These are phyloP conservation scores for Volucella inflata DNA, from an alignment of 2,888 invertebrate genomes.

Conservation along the genomic window DNA sequence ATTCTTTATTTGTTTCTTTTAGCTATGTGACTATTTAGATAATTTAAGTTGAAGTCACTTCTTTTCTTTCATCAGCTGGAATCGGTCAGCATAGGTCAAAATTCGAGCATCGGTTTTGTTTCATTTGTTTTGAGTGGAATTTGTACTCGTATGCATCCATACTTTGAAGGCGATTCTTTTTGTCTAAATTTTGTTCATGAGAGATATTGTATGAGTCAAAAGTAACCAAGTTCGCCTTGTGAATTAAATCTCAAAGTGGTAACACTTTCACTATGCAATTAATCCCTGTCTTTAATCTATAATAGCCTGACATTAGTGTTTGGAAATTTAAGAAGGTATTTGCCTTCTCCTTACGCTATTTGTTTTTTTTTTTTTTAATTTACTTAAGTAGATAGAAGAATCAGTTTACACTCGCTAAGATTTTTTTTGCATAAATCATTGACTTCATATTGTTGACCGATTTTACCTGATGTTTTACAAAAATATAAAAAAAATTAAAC, in stretches of 20 bases:
- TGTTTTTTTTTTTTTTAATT: neutral
- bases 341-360: no score
- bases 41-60: neutral
- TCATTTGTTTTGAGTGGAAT: no score
- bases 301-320: no score
- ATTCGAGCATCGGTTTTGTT: neutral
- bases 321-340: no score
- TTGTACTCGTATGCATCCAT: neutral
- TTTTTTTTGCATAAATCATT: neutral
- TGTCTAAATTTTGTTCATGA: no score
- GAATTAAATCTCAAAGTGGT: no score
- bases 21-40: constrained; percentile 29
- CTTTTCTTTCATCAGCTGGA: constrained; percentile 4
- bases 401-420: neutral
- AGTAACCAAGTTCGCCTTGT: no score
- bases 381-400: no score
- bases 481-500: neutral
- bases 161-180: no score
- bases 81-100: constrained; percentile 28
- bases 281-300: no score
- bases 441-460: neutral
- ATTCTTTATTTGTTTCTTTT: constrained; percentile 49
- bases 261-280: no score
- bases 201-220: no score
- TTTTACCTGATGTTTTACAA: constrained; percentile 4